Conservation (phyloP, 2,797 vertebrate genomes). For the Hoplostethus atlanticus region DNA sequence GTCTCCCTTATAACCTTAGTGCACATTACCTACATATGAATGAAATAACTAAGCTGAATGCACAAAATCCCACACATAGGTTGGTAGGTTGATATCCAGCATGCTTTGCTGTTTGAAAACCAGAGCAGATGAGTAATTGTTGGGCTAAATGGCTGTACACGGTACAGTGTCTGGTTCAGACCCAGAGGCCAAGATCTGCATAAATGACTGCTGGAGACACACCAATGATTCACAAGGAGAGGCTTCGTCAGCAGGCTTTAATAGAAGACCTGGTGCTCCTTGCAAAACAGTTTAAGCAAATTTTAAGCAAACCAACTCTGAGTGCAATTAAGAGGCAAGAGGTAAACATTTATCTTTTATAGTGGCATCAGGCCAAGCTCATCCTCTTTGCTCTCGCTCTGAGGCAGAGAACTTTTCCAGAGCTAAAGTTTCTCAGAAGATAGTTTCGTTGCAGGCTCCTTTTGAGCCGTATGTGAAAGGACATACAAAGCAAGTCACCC, state of each 20-base stretch:
- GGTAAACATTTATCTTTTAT: constrained; percentile 19
- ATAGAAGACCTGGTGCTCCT: constrained; percentile 41
- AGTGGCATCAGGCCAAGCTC: constrained; percentile 3
- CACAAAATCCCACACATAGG: not conserved
- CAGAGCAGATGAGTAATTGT: constrained; percentile 6
- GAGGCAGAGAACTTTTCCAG: not conserved
- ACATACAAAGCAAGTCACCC: constrained; percentile 46
- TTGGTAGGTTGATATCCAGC: not conserved
- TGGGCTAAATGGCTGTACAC: constrained; percentile 23
- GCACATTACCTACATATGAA: not conserved
- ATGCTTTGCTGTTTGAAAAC: constrained; percentile 39
- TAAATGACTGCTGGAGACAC: constrained; percentile 8
- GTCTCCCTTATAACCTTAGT: not conserved
- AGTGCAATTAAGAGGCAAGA: constrained; percentile 32
- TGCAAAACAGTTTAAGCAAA: constrained; percentile 37
- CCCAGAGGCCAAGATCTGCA: constrained; percentile 26
- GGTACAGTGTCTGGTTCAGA: constrained; percentile 18
- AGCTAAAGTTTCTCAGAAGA: constrained; percentile 39
- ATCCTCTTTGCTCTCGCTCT: constrained; percentile 13
- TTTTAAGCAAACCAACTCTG: constrained; percentile 33
- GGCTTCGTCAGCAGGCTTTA: constrained; percentile 51
- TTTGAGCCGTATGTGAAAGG: constrained; percentile 35
- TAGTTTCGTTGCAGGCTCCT: constrained; percentile 26
- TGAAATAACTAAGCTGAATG: not conserved
- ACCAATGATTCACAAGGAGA: not conserved